Conservation (phyloP, 2,113 vertebrate genomes). For the Phasianus colchicus region DNA sequence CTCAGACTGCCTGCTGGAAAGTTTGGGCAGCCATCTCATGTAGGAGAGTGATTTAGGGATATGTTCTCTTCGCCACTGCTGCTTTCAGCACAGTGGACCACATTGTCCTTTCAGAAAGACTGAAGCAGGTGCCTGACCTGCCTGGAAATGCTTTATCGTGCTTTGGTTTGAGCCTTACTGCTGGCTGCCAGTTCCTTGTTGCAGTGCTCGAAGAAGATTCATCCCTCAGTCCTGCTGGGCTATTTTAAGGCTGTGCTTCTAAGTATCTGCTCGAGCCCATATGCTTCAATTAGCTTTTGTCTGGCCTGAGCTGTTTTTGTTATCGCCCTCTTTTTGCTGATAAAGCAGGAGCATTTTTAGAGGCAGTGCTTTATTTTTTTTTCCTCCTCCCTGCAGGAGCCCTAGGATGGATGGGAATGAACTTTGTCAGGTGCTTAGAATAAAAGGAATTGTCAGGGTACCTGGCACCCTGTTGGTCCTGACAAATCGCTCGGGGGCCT, state of each 20-base stretch:
- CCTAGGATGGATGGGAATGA: constrained; percentile 29
- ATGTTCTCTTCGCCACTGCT: background rate
- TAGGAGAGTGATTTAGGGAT: constrained; percentile 8
- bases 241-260: constrained; percentile 51
- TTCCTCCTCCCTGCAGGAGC: background rate
- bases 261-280: background rate
- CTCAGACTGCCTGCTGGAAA: background rate
- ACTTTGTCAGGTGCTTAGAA: constrained; percentile 25
- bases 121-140: constrained; percentile 6
- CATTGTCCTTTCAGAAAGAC: background rate
- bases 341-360: constrained; percentile 57
- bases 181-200: background rate
- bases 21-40: background rate
- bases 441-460: constrained; percentile 41
- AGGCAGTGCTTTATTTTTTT: background rate
- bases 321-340: constrained; percentile 46
- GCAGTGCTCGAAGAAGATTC: constrained; percentile 41
- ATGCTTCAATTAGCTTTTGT: constrained; percentile 58
- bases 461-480: constrained; percentile 1
- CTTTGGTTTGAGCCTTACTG: background rate
- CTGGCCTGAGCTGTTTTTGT: constrained; percentile 58
- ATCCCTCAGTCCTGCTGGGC: background rate
- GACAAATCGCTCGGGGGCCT: background rate
- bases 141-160: background rate
- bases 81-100: background rate